Conservation (phyloP, 2,888 invertebrate genomes). For the Eugnorisma glareosa region DNA sequence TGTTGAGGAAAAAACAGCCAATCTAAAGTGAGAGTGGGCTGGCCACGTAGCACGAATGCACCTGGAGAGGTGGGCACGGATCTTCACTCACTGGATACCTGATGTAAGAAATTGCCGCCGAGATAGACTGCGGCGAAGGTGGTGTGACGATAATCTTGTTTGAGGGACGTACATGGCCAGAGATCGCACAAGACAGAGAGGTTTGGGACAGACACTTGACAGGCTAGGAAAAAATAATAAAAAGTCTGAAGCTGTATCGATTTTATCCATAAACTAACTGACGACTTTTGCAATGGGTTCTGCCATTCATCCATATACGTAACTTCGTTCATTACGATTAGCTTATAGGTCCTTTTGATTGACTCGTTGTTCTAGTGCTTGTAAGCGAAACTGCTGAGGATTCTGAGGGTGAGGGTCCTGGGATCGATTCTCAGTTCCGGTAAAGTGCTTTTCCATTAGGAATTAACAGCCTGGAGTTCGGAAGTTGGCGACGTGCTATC, state of each 20-base stretch:
- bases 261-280: background rate
- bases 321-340: background rate
- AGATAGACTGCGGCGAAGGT: too few relatives aligned
- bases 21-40: too few relatives aligned
- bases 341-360: background rate
- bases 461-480: background rate
- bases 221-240: too few relatives aligned
- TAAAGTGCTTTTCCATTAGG: background rate
- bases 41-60: too few relatives aligned
- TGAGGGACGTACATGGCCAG: too few relatives aligned
- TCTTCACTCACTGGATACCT: too few relatives aligned
- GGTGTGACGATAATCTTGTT: too few relatives aligned
- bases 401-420: background rate
- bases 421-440: accelerated
- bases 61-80: too few relatives aligned
- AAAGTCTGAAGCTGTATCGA: background rate
- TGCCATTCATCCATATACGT: background rate
- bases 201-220: too few relatives aligned
- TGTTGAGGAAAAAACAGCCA: too few relatives aligned
- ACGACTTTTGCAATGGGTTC: background rate
- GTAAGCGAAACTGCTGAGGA: background rate
- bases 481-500: background rate
- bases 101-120: too few relatives aligned
- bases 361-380: background rate
- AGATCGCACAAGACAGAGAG: too few relatives aligned